Conservation (phyloP, 64 coral and sea anemone genomes). For the Montipora capricornis region DNA sequence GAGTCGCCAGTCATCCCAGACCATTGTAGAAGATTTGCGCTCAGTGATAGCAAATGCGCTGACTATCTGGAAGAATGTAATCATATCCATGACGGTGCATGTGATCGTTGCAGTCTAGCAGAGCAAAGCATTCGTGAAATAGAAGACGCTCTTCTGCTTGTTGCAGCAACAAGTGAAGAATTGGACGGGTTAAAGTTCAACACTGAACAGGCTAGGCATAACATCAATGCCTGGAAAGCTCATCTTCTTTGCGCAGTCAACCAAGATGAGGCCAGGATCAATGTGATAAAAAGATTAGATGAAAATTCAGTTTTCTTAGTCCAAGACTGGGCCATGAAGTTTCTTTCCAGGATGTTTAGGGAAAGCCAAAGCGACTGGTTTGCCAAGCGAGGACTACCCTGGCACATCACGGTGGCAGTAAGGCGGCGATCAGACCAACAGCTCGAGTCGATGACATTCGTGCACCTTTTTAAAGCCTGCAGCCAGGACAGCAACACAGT, state of each 20-base stretch:
- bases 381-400: constrained; percentile 41
- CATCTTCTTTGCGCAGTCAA: constrained; percentile 38
- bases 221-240: constrained; percentile 57
- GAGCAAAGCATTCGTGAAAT: neutral
- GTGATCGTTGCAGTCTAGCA: too few species aligned
- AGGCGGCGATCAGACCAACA: neutral
- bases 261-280: constrained; percentile 42
- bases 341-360: constrained; percentile 33
- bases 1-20: too few species aligned
- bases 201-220: constrained; percentile 15
- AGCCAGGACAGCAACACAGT: constrained; percentile 36
- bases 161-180: constrained; percentile 16
- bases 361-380: constrained; percentile 51
- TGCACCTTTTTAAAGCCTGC: constrained; percentile 1
- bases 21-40: too few species aligned
- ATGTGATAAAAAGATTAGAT: constrained; percentile 23
- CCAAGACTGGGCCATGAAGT: neutral
- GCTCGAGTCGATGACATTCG: constrained; percentile 11
- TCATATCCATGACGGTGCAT: too few species aligned
- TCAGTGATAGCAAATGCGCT: too few species aligned
- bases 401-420: constrained; percentile 50
- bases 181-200: constrained; percentile 4
- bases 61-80: too few species aligned
- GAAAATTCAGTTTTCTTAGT: constrained; percentile 32
- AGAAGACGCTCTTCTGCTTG: neutral